Evolutionary conservation across 2,113 vertebrate genomes (phyloP).

Genomic region (Corythornis cristatus): DNA sequence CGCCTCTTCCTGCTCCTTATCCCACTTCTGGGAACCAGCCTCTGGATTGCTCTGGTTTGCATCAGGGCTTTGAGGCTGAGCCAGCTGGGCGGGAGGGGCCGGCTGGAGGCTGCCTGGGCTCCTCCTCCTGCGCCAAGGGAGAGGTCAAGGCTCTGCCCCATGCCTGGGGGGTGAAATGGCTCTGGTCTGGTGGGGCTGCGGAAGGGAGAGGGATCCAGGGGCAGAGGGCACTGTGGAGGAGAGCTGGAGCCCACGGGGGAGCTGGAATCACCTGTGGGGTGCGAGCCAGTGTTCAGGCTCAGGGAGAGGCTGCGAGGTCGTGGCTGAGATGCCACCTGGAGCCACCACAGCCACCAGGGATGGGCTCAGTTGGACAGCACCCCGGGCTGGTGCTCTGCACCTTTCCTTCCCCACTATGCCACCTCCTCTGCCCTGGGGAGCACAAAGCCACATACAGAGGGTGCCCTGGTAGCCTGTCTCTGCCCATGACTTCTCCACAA

Average conservation of each 20-base stretch:
- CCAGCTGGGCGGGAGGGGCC: background rate
- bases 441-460: rapidly evolving
- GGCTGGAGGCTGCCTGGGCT: background rate
- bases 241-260: background rate
- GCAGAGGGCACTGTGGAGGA: rapidly evolving
- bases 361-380: background rate
- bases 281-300: background rate
- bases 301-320: rapidly evolving
- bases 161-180: rapidly evolving
- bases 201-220: background rate
- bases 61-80: background rate
- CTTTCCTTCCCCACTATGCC: background rate
- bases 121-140: background rate
- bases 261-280: rapidly evolving
- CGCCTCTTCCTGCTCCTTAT: background rate
- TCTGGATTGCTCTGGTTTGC: background rate
- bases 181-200: background rate
- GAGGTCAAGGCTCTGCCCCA: background rate
- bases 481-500: background rate
- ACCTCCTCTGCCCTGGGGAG: background rate
- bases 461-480: background rate
- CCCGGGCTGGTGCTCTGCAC: background rate
- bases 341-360: background rate
- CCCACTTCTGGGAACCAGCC: background rate
- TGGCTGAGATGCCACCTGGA: background rate